Evolutionary conservation across 2,113 vertebrate genomes (phyloP).

Genomic region (Penelope pileata): DNA sequence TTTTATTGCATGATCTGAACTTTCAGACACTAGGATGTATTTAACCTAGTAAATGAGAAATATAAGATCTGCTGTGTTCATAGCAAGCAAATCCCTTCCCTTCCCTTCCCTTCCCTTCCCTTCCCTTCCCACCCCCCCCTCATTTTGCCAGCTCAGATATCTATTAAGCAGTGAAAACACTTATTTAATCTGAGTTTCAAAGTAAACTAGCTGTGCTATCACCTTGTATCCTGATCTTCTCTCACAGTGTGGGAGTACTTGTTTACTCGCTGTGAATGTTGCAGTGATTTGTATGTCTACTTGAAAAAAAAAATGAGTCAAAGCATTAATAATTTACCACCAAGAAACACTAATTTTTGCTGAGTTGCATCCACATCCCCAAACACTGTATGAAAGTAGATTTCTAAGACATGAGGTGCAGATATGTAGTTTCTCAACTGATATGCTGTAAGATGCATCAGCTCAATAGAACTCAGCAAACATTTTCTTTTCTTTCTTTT

Average conservation of each 20-base stretch:
- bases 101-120: background rate
- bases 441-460: background rate
- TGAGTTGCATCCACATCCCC: background rate
- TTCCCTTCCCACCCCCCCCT: background rate
- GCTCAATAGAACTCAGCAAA: background rate
- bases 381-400: background rate
- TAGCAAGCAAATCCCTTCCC: background rate
- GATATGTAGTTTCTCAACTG: background rate
- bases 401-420: background rate
- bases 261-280: constrained; percentile 16
- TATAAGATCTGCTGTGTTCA: too few relatives aligned
- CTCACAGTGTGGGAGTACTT: background rate
- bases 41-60: background rate
- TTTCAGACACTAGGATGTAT: background rate
- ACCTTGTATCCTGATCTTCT: background rate
- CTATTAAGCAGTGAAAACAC: background rate
- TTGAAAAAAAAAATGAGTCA: background rate
- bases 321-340: constrained; percentile 9
- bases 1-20: background rate
- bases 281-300: background rate
- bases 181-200: constrained; percentile 29
- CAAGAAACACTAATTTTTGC: background rate
- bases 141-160: background rate
- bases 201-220: constrained; percentile 31
- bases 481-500: background rate